phyloP scores from a whole-genome alignment of 2,888 invertebrate genomes.

The Ceraclea dissimilis region DNA sequence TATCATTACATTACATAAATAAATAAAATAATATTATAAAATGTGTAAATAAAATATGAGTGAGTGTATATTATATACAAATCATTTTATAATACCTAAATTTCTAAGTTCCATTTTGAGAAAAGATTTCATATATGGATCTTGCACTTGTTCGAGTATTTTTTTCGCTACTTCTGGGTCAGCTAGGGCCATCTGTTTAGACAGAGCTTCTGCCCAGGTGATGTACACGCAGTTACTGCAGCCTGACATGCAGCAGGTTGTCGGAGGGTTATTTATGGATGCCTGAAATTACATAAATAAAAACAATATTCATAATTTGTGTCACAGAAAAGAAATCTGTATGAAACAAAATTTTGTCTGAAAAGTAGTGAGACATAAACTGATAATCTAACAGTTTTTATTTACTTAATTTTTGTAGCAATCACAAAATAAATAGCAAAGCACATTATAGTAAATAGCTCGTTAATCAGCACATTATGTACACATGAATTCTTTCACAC shows the following conservation, averaged over 20 bases:
- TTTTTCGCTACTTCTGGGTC: conserved; percentile 62
- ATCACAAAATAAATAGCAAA: no score
- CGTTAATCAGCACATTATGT: no score
- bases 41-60: no score
- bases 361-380: background rate
- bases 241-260: conserved; percentile 85
- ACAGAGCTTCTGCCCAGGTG: conserved; percentile 75
- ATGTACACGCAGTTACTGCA: conserved; percentile 93
- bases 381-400: no score
- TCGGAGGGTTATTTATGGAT: conserved; percentile 61
- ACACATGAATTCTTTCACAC: no score
- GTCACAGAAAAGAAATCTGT: background rate
- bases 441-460: no score
- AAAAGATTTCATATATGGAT: conserved; percentile 77
- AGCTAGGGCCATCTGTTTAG: conserved; percentile 50
- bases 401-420: no score
- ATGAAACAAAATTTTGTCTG: background rate
- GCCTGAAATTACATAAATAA: conserved; percentile 33
- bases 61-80: no score
- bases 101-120: conserved; percentile 66
- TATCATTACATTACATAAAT: no score
- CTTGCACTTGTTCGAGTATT: conserved; percentile 67
- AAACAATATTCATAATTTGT: background rate
- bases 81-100: conserved; percentile 24
- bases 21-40: no score